phyloP scores from a whole-genome alignment of 2,113 vertebrate species.

The Solea senegalensis region DNA sequence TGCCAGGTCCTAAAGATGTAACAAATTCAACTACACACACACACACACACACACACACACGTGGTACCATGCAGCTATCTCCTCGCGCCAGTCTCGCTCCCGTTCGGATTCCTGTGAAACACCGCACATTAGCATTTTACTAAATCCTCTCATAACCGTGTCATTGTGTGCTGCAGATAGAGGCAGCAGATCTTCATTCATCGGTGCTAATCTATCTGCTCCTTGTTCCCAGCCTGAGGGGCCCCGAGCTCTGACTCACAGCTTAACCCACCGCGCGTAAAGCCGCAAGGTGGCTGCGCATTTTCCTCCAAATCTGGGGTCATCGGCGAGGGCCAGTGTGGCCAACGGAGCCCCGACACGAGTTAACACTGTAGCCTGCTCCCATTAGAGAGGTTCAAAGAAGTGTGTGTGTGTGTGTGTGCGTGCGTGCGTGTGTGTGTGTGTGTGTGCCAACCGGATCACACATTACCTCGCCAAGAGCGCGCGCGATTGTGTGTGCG shows the following conservation, averaged over 20 bases:
- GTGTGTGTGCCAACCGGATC: slow-evolving; percentile 46
- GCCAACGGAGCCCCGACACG: slow-evolving; percentile 12
- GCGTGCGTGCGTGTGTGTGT: slow-evolving; percentile 26
- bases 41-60: neutral
- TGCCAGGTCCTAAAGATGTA: too few species aligned
- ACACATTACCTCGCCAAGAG: slow-evolving; percentile 51
- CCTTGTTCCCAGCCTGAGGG: slow-evolving; percentile 68
- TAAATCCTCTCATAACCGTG: slow-evolving; percentile 68
- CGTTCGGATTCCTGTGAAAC: slow-evolving; percentile 52
- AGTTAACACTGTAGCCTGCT: neutral
- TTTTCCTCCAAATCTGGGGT: slow-evolving; percentile 53
- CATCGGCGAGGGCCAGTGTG: slow-evolving; percentile 41
- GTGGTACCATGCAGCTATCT: slow-evolving; percentile 26
- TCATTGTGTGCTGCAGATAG: slow-evolving; percentile 72
- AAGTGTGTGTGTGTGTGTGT: slow-evolving; percentile 17
- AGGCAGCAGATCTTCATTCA: slow-evolving; percentile 72
- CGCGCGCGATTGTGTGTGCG: slow-evolving; percentile 10
- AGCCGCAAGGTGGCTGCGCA: slow-evolving; percentile 71
- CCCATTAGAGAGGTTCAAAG: slow-evolving; percentile 16
- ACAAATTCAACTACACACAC: too few species aligned
- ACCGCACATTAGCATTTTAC: slow-evolving; percentile 65
- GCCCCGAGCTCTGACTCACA: slow-evolving; percentile 62
- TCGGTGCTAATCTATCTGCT: slow-evolving; percentile 75
- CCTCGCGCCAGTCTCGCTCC: slow-evolving; percentile 32
- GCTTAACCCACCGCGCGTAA: slow-evolving; percentile 62